Conservation (phyloP, 2,113 vertebrate species). For the Pseudorasbora parva region DNA sequence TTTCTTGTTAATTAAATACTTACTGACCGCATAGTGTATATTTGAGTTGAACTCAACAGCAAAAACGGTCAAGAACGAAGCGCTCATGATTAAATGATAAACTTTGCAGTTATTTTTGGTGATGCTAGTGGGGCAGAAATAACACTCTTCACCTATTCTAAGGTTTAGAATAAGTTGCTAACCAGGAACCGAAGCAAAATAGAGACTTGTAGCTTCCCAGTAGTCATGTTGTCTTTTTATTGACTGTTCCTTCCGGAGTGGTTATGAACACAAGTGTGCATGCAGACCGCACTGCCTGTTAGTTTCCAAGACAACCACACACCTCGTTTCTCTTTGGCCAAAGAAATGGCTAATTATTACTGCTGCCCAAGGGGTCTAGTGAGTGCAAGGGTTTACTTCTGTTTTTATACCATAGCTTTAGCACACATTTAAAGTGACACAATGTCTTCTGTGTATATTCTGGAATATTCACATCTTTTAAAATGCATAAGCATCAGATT, state of each 20-base stretch:
- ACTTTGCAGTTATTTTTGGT: neutral
- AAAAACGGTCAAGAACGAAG: neutral
- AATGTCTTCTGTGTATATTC: slow-evolving; percentile 7
- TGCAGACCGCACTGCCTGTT: slow-evolving; percentile 67
- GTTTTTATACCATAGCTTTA: neutral
- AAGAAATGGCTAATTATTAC: slow-evolving; percentile 57
- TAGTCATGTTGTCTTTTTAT: slow-evolving; percentile 44
- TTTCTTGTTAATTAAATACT: neutral
- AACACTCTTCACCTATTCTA: neutral
- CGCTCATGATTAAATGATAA: neutral
- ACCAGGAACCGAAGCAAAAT: neutral
- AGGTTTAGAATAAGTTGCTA: neutral
- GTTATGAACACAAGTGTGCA: slow-evolving; percentile 58
- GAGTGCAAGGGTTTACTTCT: slow-evolving; percentile 12
- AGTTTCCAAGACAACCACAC: slow-evolving; percentile 79
- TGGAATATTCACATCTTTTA: neutral
- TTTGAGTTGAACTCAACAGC: neutral
- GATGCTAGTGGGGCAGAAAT: neutral
- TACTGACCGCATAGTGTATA: neutral
- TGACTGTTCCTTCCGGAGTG: slow-evolving; percentile 52
- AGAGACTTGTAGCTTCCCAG: slow-evolving; percentile 29
- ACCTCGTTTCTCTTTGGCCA: slow-evolving; percentile 55
- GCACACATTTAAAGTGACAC: neutral
- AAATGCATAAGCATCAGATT: neutral
- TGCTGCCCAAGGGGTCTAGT: slow-evolving; percentile 48